Conservation (phyloP, 92 coral and sea anemone species). For the Pocillopora meandrina region DNA sequence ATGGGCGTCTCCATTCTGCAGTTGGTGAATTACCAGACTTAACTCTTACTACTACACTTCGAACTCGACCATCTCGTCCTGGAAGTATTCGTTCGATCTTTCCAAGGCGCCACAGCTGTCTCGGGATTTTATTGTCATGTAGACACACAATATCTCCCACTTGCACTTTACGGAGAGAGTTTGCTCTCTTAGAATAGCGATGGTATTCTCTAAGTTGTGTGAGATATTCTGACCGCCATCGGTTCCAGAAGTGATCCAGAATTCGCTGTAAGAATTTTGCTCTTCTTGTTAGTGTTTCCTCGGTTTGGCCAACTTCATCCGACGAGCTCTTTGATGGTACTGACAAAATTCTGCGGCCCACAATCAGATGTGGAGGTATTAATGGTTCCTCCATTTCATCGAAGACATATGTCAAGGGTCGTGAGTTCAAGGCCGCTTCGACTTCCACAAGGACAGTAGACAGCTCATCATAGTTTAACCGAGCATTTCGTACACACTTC, state of each 20-base stretch:
- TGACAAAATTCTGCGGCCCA: conserved; percentile 33
- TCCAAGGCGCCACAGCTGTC: conserved; percentile 49
- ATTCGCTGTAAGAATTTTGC: conserved; percentile 20
- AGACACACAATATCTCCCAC: conserved; percentile 46
- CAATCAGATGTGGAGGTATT: conserved; percentile 8
- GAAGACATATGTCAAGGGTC: conserved; percentile 7
- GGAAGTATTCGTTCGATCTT: conserved; percentile 44
- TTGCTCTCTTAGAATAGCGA: conserved; percentile 30
- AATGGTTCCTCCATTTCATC: conserved; percentile 4
- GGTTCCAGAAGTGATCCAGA: conserved; percentile 36
- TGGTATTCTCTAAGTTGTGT: conserved; percentile 58
- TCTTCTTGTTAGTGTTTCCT: conserved; percentile 17
- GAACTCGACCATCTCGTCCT: conserved; percentile 47
- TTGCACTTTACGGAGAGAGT: conserved; percentile 35
- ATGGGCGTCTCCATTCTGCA: conserved; percentile 38
- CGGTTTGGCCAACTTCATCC: neutral
- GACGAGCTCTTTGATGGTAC: conserved; percentile 5
- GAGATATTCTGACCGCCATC: conserved; percentile 27
- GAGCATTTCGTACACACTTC: neutral
- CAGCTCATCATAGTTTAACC: conserved; percentile 3
- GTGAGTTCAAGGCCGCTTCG: neutral
- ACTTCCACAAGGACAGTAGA: conserved; percentile 5
- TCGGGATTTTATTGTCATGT: conserved; percentile 40
- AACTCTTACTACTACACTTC: conserved; percentile 48
- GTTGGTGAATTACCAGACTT: conserved; percentile 31